Conservation (phyloP, 2,113 vertebrate species). For the Brachyhypopomus gauderio region DNA sequence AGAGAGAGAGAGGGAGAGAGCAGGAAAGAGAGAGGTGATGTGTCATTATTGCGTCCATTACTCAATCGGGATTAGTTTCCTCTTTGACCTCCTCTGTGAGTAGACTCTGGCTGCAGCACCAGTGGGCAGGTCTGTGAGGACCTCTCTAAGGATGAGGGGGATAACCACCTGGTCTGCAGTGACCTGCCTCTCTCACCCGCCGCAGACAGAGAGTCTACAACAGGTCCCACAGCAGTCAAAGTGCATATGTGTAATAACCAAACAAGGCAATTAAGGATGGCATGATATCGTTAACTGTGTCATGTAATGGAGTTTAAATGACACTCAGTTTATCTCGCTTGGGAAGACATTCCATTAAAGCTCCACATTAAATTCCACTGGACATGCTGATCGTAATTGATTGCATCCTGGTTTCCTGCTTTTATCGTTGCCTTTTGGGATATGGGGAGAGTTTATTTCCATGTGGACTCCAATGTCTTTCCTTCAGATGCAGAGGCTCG, state of each 20-base stretch:
- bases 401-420: slow-evolving; percentile 41
- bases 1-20: slow-evolving; percentile 20
- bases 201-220: slow-evolving; percentile 51
- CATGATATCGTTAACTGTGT: slow-evolving; percentile 65
- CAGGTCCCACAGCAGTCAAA: slow-evolving; percentile 63
- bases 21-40: slow-evolving; percentile 53
- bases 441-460: slow-evolving; percentile 25
- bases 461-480: slow-evolving; percentile 25
- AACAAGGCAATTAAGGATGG: slow-evolving; percentile 65
- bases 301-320: slow-evolving; percentile 71
- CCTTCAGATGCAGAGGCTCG: slow-evolving; percentile 29
- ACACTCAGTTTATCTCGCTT: slow-evolving; percentile 63
- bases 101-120: slow-evolving; percentile 23
- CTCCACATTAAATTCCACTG: slow-evolving; percentile 44
- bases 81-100: slow-evolving; percentile 54
- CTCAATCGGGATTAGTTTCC: slow-evolving; percentile 58
- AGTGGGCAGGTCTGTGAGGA: slow-evolving; percentile 9
- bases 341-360: slow-evolving; percentile 65
- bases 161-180: slow-evolving; percentile 39
- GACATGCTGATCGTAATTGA: slow-evolving; percentile 66
- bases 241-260: slow-evolving; percentile 64
- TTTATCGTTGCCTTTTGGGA: slow-evolving; percentile 4
- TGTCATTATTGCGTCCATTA: slow-evolving; percentile 66
- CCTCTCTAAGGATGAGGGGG: slow-evolving; percentile 10
- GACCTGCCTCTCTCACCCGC: slow-evolving; percentile 36